These are phyloP conservation scores for Alaudala cheleensis DNA, from an alignment of 2,113 vertebrate species.

Conservation along the genomic window DNA sequence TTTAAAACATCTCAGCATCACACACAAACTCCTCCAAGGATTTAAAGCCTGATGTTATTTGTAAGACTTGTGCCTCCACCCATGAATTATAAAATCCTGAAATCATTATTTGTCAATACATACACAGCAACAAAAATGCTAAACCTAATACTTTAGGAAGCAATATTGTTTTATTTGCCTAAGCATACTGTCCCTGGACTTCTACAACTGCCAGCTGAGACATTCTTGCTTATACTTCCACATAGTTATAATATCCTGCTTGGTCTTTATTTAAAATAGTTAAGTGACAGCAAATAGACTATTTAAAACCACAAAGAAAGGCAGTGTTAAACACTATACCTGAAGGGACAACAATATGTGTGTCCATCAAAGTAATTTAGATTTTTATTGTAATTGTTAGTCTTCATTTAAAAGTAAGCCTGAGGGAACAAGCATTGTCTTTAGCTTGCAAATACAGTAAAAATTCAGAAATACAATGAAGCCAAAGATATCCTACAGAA, in stretches of 20 bases:
- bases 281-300: conserved; percentile 52
- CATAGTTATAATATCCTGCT: not conserved
- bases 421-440: conserved; percentile 9
- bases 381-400: conserved; percentile 45
- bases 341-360: conserved; percentile 20
- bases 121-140: not conserved
- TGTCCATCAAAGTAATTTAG: conserved; percentile 15
- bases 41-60: not conserved
- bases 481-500: conserved; percentile 1
- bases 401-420: conserved; percentile 47
- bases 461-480: conserved; percentile 49
- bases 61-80: not conserved
- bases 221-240: not conserved
- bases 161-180: not conserved
- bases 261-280: conserved; percentile 13
- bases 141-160: not conserved
- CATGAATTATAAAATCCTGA: not conserved
- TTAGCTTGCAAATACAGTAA: not conserved
- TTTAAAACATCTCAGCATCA: not conserved
- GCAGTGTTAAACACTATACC: conserved; percentile 36
- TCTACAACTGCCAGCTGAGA: not conserved
- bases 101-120: not conserved
- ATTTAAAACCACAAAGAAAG: conserved; percentile 31
- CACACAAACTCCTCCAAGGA: not conserved
- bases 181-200: not conserved